A percentile compares a stretch with the other conserved stretches of the same genome.
Conservation (phyloP, 1,140 invertebrate species). For the Mesaphorura yosii region DNA sequence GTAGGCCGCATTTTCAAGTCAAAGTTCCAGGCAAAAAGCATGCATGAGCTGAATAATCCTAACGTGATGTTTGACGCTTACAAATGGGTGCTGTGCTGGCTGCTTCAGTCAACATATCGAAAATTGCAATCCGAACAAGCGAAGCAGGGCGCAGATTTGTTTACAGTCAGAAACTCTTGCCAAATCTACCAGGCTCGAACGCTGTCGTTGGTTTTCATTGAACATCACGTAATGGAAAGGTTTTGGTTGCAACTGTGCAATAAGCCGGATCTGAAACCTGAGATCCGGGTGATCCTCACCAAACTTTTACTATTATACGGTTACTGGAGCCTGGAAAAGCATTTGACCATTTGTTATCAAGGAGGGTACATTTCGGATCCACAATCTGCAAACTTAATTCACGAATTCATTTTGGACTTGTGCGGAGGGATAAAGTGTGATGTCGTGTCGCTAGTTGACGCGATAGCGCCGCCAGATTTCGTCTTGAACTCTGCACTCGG, state of each 20-base stretch:
- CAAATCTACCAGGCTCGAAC: slow-evolving; percentile 71
- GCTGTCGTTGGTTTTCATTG: slow-evolving; percentile 62
- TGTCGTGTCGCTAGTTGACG: slow-evolving; percentile 66
- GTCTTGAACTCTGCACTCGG: slow-evolving; percentile 69
- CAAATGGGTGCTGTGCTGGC: slow-evolving; percentile 67
- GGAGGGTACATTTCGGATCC: slow-evolving; percentile 34
- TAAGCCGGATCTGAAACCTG: slow-evolving; percentile 30
- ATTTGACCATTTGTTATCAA: slow-evolving; percentile 39
- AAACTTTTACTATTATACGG: slow-evolving; percentile 36
- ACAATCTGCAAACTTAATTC: slow-evolving; percentile 35
- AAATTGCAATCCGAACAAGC: slow-evolving; percentile 39
- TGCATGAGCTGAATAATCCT: slow-evolving; percentile 44
- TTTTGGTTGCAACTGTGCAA: slow-evolving; percentile 30
- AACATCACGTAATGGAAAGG: slow-evolving; percentile 34
- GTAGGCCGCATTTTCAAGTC: slow-evolving; percentile 23
- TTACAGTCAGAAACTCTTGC: slow-evolving; percentile 61
- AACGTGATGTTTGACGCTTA: slow-evolving; percentile 52
- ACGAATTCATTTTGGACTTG: slow-evolving; percentile 50
- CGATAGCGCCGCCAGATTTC: slow-evolving; percentile 76
- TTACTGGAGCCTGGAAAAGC: slow-evolving; percentile 48
- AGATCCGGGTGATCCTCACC: slow-evolving; percentile 36
- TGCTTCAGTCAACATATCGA: slow-evolving; percentile 50
- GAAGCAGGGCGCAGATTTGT: slow-evolving; percentile 50
- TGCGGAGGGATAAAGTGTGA: slow-evolving; percentile 56
- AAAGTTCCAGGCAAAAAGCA: slow-evolving; percentile 32